These are phyloP conservation scores for Falco berigora DNA, from an alignment of 2,797 vertebrate genomes.

Conservation along the genomic window DNA sequence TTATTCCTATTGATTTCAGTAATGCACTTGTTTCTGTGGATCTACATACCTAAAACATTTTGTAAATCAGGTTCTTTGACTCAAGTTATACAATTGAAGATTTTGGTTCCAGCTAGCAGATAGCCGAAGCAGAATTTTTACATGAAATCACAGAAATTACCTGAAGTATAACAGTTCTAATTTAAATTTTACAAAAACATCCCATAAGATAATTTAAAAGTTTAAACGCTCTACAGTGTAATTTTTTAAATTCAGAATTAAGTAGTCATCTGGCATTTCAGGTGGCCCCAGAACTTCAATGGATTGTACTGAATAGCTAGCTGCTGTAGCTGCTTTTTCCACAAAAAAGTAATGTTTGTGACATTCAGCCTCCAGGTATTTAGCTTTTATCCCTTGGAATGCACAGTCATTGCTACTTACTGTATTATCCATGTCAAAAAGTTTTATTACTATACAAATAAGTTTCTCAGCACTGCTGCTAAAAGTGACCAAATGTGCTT, in stretches of 20 bases:
- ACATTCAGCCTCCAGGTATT: not conserved
- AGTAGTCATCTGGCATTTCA: not conserved
- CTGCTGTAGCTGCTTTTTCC: not conserved
- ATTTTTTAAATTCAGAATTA: not conserved
- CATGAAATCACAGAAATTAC: not conserved
- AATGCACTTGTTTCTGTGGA: not conserved
- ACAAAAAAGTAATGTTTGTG: not conserved
- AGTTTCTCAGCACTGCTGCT: not conserved
- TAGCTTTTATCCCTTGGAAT: not conserved
- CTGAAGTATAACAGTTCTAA: not conserved
- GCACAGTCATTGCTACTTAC: not conserved
- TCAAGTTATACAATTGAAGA: not conserved
- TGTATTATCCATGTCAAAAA: not conserved
- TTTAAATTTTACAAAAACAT: not conserved
- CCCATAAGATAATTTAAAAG: not conserved
- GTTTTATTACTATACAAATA: not conserved
- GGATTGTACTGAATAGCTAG: not conserved
- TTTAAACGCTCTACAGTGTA: not conserved
- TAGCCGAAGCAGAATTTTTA: not conserved
- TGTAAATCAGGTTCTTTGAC: not conserved
- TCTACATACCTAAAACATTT: not conserved
- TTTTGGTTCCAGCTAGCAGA: not conserved
- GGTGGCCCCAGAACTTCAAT: not conserved
- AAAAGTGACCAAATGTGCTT: not conserved
- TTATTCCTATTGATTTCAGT: not conserved